Conservation (phyloP, 2,888 invertebrate genomes). For the Lacanobia wlatinum region DNA sequence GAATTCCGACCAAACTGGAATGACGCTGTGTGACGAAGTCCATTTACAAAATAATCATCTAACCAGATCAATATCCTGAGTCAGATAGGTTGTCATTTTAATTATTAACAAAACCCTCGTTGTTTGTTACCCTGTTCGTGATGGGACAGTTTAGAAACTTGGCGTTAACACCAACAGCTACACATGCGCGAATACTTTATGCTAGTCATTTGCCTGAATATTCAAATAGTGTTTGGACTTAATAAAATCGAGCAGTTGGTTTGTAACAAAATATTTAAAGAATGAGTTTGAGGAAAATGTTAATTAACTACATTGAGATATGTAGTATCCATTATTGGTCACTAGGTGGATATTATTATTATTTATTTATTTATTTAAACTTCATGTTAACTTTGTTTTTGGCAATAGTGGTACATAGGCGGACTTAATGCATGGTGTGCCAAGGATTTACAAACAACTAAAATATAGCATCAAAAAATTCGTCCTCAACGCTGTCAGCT, state of each 20-base stretch:
- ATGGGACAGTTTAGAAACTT: constrained; percentile 29
- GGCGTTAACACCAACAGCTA: background rate
- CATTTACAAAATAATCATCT: constrained; percentile 70
- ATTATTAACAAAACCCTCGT: constrained; percentile 20
- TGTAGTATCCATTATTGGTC: too few relatives aligned
- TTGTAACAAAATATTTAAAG: constrained; percentile 1
- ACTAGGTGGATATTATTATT: background rate
- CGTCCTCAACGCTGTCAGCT: too few relatives aligned
- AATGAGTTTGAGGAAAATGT: background rate
- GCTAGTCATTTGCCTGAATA: background rate
- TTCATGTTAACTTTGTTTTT: too few relatives aligned
- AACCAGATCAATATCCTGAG: constrained; percentile 45
- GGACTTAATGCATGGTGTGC: too few relatives aligned
- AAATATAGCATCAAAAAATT: too few relatives aligned
- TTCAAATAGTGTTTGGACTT: background rate
- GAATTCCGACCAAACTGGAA: constrained; percentile 66
- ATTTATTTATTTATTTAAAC: too few relatives aligned
- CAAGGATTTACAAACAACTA: too few relatives aligned
- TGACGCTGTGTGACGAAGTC: constrained; percentile 63
- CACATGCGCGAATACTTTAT: constrained; percentile 4
- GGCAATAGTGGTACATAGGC: too few relatives aligned
- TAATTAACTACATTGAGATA: background rate
- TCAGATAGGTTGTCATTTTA: constrained; percentile 31
- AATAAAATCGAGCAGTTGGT: background rate
- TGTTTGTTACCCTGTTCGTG: background rate